Evolutionary conservation across 2,888 invertebrate genomes (phyloP).

Genomic region (Lithosia quadra): DNA sequence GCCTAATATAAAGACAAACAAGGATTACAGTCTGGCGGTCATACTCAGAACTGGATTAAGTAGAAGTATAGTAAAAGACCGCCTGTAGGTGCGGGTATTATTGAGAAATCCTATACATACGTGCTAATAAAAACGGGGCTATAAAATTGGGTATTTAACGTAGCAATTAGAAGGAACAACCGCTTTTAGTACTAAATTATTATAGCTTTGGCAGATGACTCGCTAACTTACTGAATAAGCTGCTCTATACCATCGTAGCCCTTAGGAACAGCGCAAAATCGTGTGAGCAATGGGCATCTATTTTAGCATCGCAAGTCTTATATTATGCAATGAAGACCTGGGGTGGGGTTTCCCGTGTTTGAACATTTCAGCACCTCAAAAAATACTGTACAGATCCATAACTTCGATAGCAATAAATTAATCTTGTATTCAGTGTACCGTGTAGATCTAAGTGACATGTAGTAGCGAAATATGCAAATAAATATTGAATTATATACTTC

Average conservation of each 20-base stretch:
- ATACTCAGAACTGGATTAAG: too few species aligned
- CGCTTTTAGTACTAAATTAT: too few species aligned
- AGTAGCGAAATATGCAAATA: constrained; percentile 8
- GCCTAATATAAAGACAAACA: too few species aligned
- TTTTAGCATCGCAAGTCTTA: background rate
- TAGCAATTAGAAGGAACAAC: too few species aligned
- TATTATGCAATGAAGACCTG: background rate
- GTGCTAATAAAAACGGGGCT: too few species aligned
- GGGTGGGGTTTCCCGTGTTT: background rate
- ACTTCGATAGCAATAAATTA: background rate
- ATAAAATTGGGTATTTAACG: too few species aligned
- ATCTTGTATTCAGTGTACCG: background rate
- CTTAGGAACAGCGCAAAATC: background rate
- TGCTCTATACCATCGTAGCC: background rate
- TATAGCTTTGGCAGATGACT: background rate
- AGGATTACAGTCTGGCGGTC: too few species aligned
- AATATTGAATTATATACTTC: background rate
- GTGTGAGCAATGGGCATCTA: background rate
- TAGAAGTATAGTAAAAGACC: too few species aligned
- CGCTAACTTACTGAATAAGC: background rate
- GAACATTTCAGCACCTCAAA: background rate
- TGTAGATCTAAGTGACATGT: background rate
- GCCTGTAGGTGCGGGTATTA: too few species aligned
- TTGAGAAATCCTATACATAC: too few species aligned
- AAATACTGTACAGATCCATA: background rate